phyloP scores from a whole-genome alignment of 2,113 vertebrate species.

The Actenoides lindsayi region DNA sequence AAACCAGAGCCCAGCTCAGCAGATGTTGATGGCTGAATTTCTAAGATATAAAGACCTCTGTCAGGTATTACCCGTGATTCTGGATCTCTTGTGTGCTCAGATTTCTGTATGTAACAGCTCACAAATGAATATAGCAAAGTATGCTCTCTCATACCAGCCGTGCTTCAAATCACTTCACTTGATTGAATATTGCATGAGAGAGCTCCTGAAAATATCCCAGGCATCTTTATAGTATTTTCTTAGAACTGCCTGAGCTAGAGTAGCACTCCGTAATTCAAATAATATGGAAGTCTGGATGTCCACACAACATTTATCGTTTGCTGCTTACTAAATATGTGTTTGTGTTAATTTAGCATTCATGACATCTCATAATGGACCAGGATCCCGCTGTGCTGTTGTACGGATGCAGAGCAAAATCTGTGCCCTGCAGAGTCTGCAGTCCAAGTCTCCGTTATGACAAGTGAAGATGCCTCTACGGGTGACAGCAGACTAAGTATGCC shows the following conservation, averaged over 20 bases:
- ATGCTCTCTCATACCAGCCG: neutral
- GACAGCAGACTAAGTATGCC: slow-evolving; percentile 11
- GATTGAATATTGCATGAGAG: slow-evolving; percentile 41
- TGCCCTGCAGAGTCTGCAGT: slow-evolving; percentile 30
- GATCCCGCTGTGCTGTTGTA: slow-evolving; percentile 21
- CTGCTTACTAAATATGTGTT: slow-evolving; percentile 54
- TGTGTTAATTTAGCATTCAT: slow-evolving; percentile 43
- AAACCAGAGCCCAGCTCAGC: neutral
- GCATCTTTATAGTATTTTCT: slow-evolving; percentile 18
- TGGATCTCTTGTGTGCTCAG: neutral
- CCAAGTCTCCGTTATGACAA: slow-evolving; percentile 18
- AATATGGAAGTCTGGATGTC: neutral
- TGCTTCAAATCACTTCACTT: neutral
- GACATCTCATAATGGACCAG: slow-evolving; percentile 21
- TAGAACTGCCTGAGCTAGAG: neutral
- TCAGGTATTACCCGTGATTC: slow-evolving; percentile 14
- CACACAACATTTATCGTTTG: slow-evolving; percentile 34
- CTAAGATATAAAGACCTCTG: neutral
- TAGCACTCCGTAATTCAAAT: slow-evolving; percentile 38
- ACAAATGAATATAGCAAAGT: slow-evolving; percentile 18
- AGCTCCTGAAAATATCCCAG: neutral
- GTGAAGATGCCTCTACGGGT: slow-evolving; percentile 2
- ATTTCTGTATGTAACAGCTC: slow-evolving; percentile 18
- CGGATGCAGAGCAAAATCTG: neutral
- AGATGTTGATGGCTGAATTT: slow-evolving; percentile 40